Evolutionary conservation across 2,797 vertebrate genomes (phyloP).

Genomic region (Pseudopleuronectes americanus): DNA sequence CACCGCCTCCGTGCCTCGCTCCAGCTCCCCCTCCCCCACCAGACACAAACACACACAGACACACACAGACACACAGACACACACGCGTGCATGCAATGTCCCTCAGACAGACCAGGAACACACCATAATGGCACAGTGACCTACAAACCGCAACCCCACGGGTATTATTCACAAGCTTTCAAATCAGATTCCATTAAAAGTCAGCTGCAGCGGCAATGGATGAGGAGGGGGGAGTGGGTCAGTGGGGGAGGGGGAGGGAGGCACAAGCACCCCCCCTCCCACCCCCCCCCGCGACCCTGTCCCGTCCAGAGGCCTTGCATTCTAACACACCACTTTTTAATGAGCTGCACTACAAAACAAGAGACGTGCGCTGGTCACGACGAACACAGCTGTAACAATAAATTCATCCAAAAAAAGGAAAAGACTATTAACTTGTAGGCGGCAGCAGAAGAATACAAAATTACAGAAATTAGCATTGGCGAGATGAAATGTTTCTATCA

Average conservation of each 20-base stretch:
- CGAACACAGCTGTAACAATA: slow-evolving; percentile 9
- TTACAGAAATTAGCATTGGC: neutral
- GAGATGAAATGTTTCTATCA: neutral
- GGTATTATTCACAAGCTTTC: slow-evolving; percentile 78
- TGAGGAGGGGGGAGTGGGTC: neutral
- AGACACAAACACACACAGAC: slow-evolving; percentile 21
- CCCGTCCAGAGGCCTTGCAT: slow-evolving; percentile 10
- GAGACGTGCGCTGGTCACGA: slow-evolving; percentile 19
- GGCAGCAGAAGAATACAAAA: neutral
- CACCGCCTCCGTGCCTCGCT: neutral
- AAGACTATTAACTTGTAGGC: neutral
- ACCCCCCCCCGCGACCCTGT: too few relatives aligned
- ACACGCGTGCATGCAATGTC: slow-evolving; percentile 36
- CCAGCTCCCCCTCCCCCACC: slow-evolving; percentile 44
- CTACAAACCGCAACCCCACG: slow-evolving; percentile 76
- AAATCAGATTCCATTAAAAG: slow-evolving; percentile 75
- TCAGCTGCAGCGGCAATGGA: slow-evolving; percentile 52
- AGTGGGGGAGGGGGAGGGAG: neutral
- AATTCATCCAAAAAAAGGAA: neutral
- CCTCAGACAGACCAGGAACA: slow-evolving; percentile 68
- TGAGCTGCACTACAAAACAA: slow-evolving; percentile 56
- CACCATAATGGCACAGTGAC: slow-evolving; percentile 78
- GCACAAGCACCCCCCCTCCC: neutral
- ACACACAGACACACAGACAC: slow-evolving; percentile 19
- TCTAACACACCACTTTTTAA: slow-evolving; percentile 49